phyloP scores from a whole-genome alignment of 2,888 invertebrate genomes.

The Microplitis deprimator region DNA sequence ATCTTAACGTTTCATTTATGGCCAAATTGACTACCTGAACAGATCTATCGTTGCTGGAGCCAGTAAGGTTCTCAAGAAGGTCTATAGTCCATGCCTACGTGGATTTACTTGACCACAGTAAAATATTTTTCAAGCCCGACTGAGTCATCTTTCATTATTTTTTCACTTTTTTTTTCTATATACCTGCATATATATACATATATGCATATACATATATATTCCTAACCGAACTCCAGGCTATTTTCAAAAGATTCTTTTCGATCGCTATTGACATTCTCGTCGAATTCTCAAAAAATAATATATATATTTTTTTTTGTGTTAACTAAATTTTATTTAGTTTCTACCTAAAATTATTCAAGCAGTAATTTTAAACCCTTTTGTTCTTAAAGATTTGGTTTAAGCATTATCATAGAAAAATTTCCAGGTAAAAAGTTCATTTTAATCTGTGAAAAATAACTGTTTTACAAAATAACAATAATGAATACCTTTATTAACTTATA shows the following conservation, averaged over 20 bases:
- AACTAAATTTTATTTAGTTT: not conserved
- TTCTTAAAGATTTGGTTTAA: not conserved
- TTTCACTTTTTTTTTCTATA: constrained; percentile 37
- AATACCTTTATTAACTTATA: too few relatives aligned
- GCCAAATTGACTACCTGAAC: constrained; percentile 42
- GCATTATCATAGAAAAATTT: too few relatives aligned
- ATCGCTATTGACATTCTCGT: not conserved
- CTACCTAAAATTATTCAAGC: not conserved
- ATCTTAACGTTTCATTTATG: constrained; percentile 24
- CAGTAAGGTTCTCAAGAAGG: constrained; percentile 14
- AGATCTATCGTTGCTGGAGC: constrained; percentile 19
- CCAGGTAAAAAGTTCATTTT: too few relatives aligned
- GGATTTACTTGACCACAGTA: constrained; percentile 28
- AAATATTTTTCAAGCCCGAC: constrained; percentile 25
- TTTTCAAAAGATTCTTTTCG: constrained; percentile 16
- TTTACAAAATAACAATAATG: too few relatives aligned
- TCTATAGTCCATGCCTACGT: not conserved
- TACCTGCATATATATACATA: constrained; percentile 13
- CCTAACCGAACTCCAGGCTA: not conserved
- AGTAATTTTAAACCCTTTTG: not conserved
- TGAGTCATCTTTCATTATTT: constrained; percentile 26
- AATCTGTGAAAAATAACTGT: too few relatives aligned
- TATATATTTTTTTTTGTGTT: not conserved
- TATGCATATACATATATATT: constrained; percentile 12
- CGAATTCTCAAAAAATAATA: not conserved